A percentile compares a stretch with the other conserved stretches of the same genome.
These are phyloP conservation scores for Hapalemur alaotrensis DNA, from an alignment of 2,797 vertebrate species.

Conservation along the genomic window DNA sequence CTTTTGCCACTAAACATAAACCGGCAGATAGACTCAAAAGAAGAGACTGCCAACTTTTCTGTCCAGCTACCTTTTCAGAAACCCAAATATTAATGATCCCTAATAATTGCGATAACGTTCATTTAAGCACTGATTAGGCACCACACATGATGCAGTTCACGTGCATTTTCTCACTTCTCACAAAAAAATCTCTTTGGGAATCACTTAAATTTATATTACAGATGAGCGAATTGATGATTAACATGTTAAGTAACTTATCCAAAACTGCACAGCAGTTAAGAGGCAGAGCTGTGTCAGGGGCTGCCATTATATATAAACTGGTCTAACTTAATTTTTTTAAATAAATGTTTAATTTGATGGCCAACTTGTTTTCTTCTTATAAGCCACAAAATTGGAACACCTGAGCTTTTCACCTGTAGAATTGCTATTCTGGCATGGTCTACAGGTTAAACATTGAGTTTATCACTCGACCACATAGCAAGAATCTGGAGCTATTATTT, in stretches of 20 bases:
- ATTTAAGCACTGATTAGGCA: not conserved
- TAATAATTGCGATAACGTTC: not conserved
- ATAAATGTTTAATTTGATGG: not conserved
- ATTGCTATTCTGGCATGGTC: not conserved
- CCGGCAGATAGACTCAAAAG: not conserved
- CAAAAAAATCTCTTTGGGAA: not conserved
- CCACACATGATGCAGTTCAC: not conserved
- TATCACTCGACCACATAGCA: not conserved
- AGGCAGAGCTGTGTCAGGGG: not conserved
- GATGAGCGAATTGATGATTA: not conserved
- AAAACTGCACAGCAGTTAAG: not conserved
- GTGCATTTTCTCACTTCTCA: not conserved
- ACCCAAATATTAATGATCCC: not conserved
- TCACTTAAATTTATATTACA: conserved; percentile 12
- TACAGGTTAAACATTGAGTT: not conserved
- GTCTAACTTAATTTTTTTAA: not conserved
- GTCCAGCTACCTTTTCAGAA: not conserved
- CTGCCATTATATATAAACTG: not conserved
- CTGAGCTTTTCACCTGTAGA: not conserved
- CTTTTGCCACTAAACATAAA: not conserved
- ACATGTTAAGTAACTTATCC: not conserved
- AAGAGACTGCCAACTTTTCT: not conserved
- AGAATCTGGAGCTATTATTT: not conserved
- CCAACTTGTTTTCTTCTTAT: not conserved
- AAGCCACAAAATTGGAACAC: not conserved